phyloP scores from a whole-genome alignment of 2,888 invertebrate genomes.

The Yponomeuta evonymella region DNA sequence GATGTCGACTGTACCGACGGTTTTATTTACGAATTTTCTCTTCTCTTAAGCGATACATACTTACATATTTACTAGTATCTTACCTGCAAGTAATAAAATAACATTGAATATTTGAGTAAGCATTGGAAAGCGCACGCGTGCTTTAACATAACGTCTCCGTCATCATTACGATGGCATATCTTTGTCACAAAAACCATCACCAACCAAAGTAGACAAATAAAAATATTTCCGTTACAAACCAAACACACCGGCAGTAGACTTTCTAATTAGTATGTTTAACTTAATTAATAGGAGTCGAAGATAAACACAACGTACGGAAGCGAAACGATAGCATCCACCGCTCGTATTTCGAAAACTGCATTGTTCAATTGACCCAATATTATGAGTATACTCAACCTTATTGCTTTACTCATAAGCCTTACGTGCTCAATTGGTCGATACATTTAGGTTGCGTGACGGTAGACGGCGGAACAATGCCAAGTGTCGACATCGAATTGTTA shows the following conservation, averaged over 20 bases:
- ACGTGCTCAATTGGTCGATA: background rate
- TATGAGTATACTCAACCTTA: background rate
- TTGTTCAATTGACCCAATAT: conserved; percentile 1
- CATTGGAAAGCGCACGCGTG: too few species aligned
- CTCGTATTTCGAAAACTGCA: conserved; percentile 3
- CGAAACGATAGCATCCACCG: background rate
- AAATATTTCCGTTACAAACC: background rate
- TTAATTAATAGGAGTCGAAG: conserved; percentile 6
- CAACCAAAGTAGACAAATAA: background rate
- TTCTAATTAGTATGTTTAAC: conserved; percentile 1
- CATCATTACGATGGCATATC: too few species aligned
- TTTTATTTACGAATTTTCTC: too few species aligned
- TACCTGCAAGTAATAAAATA: too few species aligned
- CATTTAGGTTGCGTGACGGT: conserved; percentile 1
- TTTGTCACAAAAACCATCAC: too few species aligned
- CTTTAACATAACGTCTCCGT: too few species aligned
- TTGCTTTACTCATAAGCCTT: background rate
- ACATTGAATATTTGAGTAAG: too few species aligned
- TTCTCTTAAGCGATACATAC: too few species aligned
- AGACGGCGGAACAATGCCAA: conserved; percentile 14
- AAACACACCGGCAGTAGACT: conserved; percentile 1
- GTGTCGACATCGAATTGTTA: conserved; percentile 15
- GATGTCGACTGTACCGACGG: too few species aligned
- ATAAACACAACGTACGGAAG: conserved; percentile 7
- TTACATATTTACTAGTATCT: too few species aligned